These are phyloP conservation scores for Hanleya hanleyi DNA, from an alignment of 2,888 invertebrate species.

Conservation along the genomic window DNA sequence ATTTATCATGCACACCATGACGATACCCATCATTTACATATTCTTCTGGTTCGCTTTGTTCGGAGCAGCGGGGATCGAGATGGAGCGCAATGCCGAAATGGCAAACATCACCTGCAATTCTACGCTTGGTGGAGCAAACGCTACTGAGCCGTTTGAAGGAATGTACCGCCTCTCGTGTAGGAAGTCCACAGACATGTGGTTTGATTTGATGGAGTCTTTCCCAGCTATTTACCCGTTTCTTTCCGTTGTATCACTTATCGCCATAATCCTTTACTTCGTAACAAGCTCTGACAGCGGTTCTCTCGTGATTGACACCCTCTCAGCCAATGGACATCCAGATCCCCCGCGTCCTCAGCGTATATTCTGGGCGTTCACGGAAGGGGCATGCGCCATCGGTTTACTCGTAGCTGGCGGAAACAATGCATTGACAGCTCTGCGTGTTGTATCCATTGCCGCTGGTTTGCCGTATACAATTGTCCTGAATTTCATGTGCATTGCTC, in stretches of 20 bases:
- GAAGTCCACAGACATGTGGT: constrained; percentile 3
- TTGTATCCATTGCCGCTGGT: constrained; percentile 7
- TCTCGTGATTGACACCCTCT: neutral
- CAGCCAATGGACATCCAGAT: neutral
- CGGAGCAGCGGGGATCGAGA: neutral
- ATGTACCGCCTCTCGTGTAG: constrained; percentile 2
- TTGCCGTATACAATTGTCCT: constrained; percentile 8
- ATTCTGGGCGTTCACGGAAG: constrained; percentile 6
- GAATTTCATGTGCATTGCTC: constrained; percentile 2
- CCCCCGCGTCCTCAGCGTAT: constrained; percentile 7
- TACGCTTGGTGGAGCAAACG: neutral
- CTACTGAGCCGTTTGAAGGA: neutral
- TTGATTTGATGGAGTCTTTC: constrained; percentile 5
- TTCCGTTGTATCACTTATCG: neutral
- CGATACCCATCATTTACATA: neutral
- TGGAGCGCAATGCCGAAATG: neutral
- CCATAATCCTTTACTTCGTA: constrained; percentile 11
- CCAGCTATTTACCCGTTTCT: neutral
- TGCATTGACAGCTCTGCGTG: neutral
- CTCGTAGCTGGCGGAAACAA: constrained; percentile 4
- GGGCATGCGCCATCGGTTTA: neutral
- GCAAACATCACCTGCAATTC: neutral
- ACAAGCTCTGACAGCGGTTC: constrained; percentile 10
- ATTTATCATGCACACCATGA: constrained; percentile 8
- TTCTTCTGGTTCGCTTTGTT: constrained; percentile 7